Evolutionary conservation across 2,888 invertebrate genomes (phyloP).

Genomic region (Chrysotoxum bicinctum): DNA sequence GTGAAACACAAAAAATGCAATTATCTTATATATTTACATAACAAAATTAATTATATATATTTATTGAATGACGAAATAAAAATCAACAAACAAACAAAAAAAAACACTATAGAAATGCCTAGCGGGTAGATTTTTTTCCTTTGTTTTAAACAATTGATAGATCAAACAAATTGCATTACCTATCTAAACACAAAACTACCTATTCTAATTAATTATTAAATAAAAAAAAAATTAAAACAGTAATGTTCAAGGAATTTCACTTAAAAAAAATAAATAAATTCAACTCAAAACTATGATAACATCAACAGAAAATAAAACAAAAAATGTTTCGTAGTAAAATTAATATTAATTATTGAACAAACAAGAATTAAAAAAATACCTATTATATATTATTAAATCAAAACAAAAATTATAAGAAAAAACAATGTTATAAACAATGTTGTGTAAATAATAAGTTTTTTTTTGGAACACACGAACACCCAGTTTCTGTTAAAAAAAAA

Average conservation of each 20-base stretch:
- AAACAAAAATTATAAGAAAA: slow-evolving; percentile 20
- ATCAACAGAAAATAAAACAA: slow-evolving; percentile 77
- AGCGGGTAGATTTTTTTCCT: slow-evolving; percentile 49
- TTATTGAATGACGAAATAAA: slow-evolving; percentile 73
- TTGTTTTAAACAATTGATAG: slow-evolving; percentile 48
- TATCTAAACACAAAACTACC: slow-evolving; percentile 59
- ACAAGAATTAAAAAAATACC: slow-evolving; percentile 73
- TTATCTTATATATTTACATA: slow-evolving; percentile 79
- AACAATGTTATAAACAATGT: slow-evolving; percentile 51
- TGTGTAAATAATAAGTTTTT: slow-evolving; percentile 64
- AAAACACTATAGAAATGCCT: slow-evolving; percentile 73
- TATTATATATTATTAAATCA: slow-evolving; percentile 54
- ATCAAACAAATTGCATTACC: slow-evolving; percentile 57
- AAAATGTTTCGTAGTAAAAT: slow-evolving; percentile 76
- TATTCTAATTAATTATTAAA: slow-evolving; percentile 47
- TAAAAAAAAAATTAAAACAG: slow-evolving; percentile 25
- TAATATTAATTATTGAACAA: slow-evolving; percentile 73
- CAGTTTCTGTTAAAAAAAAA: slow-evolving; percentile 50
- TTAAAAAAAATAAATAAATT: slow-evolving; percentile 74
- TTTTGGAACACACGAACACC: slow-evolving; percentile 22
- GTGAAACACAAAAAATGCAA: slow-evolving; percentile 75
- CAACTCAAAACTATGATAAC: slow-evolving; percentile 68
- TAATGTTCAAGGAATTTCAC: slow-evolving; percentile 69
- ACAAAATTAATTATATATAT: slow-evolving; percentile 75
- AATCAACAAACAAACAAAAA: slow-evolving; percentile 34